A percentile compares a stretch with the other conserved stretches of the same genome.
Evolutionary conservation across 2,113 vertebrate genomes (phyloP).

Genomic region (Prochilodus magdalenae): DNA sequence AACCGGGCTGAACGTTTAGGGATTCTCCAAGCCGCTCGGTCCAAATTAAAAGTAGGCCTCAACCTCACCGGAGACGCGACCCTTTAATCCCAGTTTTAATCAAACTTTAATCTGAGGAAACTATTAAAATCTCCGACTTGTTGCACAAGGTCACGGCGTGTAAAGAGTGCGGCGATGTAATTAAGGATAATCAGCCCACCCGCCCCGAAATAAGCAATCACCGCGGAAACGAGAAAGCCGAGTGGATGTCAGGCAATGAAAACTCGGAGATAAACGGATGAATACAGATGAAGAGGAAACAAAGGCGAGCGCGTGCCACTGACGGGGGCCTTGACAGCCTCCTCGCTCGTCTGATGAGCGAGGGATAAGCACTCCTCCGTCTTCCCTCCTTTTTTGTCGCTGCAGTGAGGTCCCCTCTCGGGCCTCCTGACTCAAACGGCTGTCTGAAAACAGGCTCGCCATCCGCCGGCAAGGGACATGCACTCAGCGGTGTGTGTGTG

Average conservation of each 20-base stretch:
- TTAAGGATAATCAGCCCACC: conserved; percentile 6
- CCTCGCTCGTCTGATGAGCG: conserved; percentile 41
- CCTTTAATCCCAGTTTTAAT: conserved; percentile 8
- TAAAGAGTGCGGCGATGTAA: background rate
- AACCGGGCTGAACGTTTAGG: background rate
- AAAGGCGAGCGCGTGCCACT: conserved; percentile 51
- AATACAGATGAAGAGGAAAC: conserved; percentile 61
- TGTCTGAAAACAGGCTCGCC: conserved; percentile 63
- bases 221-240: background rate
- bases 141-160: background rate
- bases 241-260: conserved; percentile 39
- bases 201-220: conserved; percentile 12
- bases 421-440: conserved; percentile 58
- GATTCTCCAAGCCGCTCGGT: background rate
- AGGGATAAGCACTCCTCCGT: conserved; percentile 37
- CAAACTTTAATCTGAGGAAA: conserved; percentile 1
- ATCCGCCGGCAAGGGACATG: background rate
- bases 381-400: conserved; percentile 58
- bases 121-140: conserved; percentile 9
- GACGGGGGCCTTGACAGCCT: conserved; percentile 17
- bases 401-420: conserved; percentile 64
- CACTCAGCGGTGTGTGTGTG: background rate
- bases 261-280: conserved; percentile 62
- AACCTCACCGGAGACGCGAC: background rate
- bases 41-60: conserved; percentile 1